phyloP scores from a whole-genome alignment of 2,888 invertebrate species.

The Aquatica leii region DNA sequence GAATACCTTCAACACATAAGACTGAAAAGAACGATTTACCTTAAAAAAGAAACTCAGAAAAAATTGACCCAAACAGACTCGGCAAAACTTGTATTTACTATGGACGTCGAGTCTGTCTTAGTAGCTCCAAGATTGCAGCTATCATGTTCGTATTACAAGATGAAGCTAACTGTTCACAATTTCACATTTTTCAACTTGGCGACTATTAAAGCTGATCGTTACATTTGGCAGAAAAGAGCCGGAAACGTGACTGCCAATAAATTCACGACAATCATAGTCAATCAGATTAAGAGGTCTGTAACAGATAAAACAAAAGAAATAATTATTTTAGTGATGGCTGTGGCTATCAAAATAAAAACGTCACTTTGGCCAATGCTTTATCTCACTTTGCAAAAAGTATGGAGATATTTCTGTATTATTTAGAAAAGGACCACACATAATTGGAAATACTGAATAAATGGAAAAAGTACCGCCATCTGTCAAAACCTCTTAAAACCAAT shows the following conservation, averaged over 20 bases:
- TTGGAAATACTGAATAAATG: neutral
- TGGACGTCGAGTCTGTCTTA: slow-evolving; percentile 4
- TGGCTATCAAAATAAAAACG: slow-evolving; percentile 2
- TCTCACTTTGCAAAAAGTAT: too few species aligned
- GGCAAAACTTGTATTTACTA: neutral
- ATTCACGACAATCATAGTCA: too few species aligned
- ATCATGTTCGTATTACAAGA: slow-evolving; percentile 1
- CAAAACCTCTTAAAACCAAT: slow-evolving; percentile 2
- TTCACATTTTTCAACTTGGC: slow-evolving; percentile 4
- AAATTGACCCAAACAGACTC: slow-evolving; percentile 1
- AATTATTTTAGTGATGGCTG: slow-evolving; percentile 3
- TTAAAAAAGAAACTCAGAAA: neutral
- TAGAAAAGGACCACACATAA: too few species aligned
- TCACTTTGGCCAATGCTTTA: too few species aligned
- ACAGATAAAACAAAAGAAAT: slow-evolving; percentile 2
- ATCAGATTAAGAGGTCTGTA: neutral
- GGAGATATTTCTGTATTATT: too few species aligned
- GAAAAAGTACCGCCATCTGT: slow-evolving; percentile 4
- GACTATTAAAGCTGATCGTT: neutral
- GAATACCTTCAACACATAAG: too few species aligned
- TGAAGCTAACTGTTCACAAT: neutral
- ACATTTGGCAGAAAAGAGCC: neutral
- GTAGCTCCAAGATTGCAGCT: neutral
- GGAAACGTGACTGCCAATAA: slow-evolving; percentile 1
- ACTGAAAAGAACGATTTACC: neutral